Evolutionary conservation across 2,797 vertebrate genomes (phyloP).

Genomic region (Esox masquinongy): DNA sequence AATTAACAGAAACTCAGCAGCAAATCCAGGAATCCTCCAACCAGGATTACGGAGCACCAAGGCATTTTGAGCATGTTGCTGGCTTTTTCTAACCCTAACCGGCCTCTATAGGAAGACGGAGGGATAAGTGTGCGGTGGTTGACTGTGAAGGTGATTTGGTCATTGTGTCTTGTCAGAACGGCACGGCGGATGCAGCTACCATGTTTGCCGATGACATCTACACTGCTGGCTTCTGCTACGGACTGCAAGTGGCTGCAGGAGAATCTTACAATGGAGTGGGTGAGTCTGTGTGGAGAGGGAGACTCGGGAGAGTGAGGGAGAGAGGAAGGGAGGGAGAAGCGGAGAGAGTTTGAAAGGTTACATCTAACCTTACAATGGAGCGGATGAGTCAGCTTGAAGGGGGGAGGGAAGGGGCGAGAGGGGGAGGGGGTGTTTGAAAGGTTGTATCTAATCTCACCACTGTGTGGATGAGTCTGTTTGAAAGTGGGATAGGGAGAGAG

Average conservation of each 20-base stretch:
- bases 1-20: background rate
- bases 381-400: no score
- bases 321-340: background rate
- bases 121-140: background rate
- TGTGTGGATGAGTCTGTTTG: no score
- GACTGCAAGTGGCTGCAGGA: conserved; percentile 77
- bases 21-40: background rate
- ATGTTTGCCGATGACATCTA: conserved; percentile 81
- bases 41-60: background rate
- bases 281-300: conserved; percentile 42
- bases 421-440: no score
- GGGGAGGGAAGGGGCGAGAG: no score
- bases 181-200: conserved; percentile 76
- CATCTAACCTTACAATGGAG: background rate
- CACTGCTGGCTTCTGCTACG: conserved; percentile 76
- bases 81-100: background rate
- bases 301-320: background rate
- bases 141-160: background rate
- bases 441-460: no score
- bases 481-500: background rate
- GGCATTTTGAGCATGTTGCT: background rate
- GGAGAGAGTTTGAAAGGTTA: background rate
- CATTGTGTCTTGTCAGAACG: conserved; percentile 63
- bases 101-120: background rate
- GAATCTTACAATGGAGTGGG: conserved; percentile 78